Conservation (phyloP, 2,888 invertebrate genomes). For the Lypha dubia region DNA sequence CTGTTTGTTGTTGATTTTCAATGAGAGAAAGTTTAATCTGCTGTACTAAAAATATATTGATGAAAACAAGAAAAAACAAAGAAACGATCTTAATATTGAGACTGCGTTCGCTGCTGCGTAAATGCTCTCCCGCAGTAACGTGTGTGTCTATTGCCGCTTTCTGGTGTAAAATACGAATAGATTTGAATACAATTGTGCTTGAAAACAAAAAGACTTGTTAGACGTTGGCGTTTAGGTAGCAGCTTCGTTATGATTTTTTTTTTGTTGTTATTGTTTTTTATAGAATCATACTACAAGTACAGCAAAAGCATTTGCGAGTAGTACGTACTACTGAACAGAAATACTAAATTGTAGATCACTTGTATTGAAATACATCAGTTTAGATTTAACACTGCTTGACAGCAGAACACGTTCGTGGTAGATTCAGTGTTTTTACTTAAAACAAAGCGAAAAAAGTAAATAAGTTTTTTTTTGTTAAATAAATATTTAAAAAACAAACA, state of each 20-base stretch:
- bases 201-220: not conserved
- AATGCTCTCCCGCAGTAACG: not conserved
- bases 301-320: constrained; percentile 84
- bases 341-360: constrained; percentile 68
- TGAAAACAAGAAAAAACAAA: not conserved
- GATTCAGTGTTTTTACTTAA: constrained; percentile 57
- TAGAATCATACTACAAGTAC: constrained; percentile 72
- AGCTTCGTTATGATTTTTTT: constrained; percentile 23
- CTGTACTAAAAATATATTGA: constrained; percentile 25
- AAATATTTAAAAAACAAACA: not conserved
- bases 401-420: constrained; percentile 59
- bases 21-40: constrained; percentile 49
- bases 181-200: not conserved
- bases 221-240: constrained; percentile 33
- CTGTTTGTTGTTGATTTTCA: constrained; percentile 6
- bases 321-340: too few relatives aligned
- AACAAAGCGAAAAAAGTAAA: constrained; percentile 9
- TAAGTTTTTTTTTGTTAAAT: not conserved
- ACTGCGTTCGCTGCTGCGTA: constrained; percentile 12
- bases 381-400: constrained; percentile 74
- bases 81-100: not conserved
- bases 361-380: constrained; percentile 72
- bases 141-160: not conserved
- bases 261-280: not conserved
- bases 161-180: not conserved